phyloP scores from a whole-genome alignment of 2,888 invertebrate genomes.

The Thecocarcelia acutangulata region DNA sequence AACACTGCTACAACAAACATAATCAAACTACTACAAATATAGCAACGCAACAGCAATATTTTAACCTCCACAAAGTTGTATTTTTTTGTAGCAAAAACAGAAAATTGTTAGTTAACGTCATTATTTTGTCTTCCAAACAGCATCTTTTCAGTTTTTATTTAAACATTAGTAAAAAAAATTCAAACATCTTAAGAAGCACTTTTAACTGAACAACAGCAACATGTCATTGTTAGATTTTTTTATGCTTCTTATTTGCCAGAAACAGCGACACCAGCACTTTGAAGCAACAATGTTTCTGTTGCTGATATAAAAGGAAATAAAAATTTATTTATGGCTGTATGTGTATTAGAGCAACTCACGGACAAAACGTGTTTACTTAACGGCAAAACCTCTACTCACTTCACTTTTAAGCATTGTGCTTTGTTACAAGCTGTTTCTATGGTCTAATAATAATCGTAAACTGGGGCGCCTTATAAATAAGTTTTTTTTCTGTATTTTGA shows the following conservation, averaged over 20 bases:
- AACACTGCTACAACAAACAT: slow-evolving; percentile 26
- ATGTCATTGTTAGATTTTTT: slow-evolving; percentile 43
- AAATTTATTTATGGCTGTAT: not conserved
- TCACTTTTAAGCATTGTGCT: too few species aligned
- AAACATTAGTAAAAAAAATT: slow-evolving; percentile 11
- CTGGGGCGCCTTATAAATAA: too few species aligned
- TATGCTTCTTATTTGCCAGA: slow-evolving; percentile 5
- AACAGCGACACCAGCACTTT: slow-evolving; percentile 17
- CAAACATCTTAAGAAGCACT: slow-evolving; percentile 2
- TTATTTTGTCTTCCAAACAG: slow-evolving; percentile 59
- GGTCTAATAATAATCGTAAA: too few species aligned
- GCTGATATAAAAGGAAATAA: not conserved
- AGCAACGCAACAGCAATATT: slow-evolving; percentile 30
- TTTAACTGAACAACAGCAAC: slow-evolving; percentile 31
- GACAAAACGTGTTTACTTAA: too few species aligned
- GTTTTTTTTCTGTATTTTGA: too few species aligned
- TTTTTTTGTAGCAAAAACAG: slow-evolving; percentile 16
- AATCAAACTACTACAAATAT: slow-evolving; percentile 25
- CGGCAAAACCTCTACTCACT: too few species aligned
- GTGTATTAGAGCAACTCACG: not conserved
- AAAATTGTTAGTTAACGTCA: slow-evolving; percentile 58
- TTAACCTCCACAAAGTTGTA: slow-evolving; percentile 38
- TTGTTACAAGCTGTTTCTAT: too few species aligned
- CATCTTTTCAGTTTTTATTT: slow-evolving; percentile 31
- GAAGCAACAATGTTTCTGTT: slow-evolving; percentile 29